Base-by-base conservation (phyloP, 2,888 invertebrate species). In the Chloromyia formosa region DNA sequence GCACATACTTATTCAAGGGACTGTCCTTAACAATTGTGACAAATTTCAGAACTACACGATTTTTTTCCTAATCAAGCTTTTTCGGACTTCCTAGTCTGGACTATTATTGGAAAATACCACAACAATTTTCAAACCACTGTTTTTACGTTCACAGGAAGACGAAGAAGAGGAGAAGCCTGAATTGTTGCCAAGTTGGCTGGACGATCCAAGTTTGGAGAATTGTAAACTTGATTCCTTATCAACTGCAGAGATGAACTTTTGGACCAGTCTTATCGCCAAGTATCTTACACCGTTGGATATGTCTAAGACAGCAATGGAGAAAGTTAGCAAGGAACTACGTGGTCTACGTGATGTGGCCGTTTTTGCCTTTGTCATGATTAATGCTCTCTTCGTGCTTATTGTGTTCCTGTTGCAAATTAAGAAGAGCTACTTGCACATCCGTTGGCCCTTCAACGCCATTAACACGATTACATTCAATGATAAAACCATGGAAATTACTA, bases 251-350 rank as follows among this genome's bases (percentile, higher is more conserved):
- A 88, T 88, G 66, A 85, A 85, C 20, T 96, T 96, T 85, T 96
- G 94, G 94, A 88, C 88, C 74, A 90, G 91, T 71, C 84, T 95
- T 71, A 90, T 95, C 72, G 89, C 89, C 61, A 90, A 90, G 81
- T 94, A 95, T 83, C 86, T 95, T 20, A 87, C 89, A 79, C 94
- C 95, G 0, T 87, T 94, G 68, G 90, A 90, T 77, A 88, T 90
- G 58, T 89, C 92, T 79, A 88, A 89, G 78, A 86, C 88, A 74
- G 88, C 90, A 80, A 87, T 90, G 82, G 88, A 79, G 20, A 79
- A 81, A 54, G 84, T 83, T 78, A 80, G 80, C 4, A 89, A 85
- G 76, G 82, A 82, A 40, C 78, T 83, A 12, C 79, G 78, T 49
- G 82, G 83, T 56, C 84, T 93, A 72, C 84, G 93, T 35, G 92